Conservation (phyloP, 1,140 invertebrate genomes). For the Spodoptera litura region DNA sequence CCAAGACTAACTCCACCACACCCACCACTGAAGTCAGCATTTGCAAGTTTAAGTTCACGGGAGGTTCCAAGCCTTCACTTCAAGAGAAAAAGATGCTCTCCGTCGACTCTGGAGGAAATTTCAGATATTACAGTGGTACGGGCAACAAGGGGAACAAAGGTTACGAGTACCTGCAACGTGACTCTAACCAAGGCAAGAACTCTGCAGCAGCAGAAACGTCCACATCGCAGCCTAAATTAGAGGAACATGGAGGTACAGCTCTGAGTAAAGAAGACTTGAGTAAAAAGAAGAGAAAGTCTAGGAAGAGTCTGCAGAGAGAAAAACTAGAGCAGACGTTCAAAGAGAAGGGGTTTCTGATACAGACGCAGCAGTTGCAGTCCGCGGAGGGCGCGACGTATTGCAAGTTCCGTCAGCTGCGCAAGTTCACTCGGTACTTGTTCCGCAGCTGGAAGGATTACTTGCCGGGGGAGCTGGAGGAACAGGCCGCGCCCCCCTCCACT, state of each 20-base stretch:
- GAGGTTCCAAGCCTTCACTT: slow-evolving; percentile 92
- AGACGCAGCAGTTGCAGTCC: slow-evolving; percentile 96
- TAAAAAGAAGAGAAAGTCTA: slow-evolving; percentile 90
- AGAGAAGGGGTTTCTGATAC: slow-evolving; percentile 96
- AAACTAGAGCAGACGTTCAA: slow-evolving; percentile 96
- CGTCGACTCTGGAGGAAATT: slow-evolving; percentile 94
- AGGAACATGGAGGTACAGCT: slow-evolving; percentile 15
- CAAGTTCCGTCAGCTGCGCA: slow-evolving; percentile 95
- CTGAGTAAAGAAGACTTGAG: slow-evolving; percentile 77
- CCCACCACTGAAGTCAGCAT: slow-evolving; percentile 94
- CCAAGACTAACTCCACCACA: slow-evolving; percentile 89
- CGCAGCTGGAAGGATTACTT: slow-evolving; percentile 97
- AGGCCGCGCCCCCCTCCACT: not conserved
- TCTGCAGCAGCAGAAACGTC: slow-evolving; percentile 61
- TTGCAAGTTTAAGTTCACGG: slow-evolving; percentile 97
- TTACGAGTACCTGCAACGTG: slow-evolving; percentile 91
- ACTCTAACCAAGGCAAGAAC: slow-evolving; percentile 87
- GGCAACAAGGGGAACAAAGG: slow-evolving; percentile 91
- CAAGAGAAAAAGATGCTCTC: slow-evolving; percentile 97
- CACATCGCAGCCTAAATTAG: slow-evolving; percentile 25
- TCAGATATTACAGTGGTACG: slow-evolving; percentile 93
- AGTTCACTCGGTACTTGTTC: slow-evolving; percentile 96
- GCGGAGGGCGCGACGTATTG: slow-evolving; percentile 97
- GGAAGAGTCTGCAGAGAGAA: slow-evolving; percentile 93
- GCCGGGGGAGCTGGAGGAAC: slow-evolving; percentile 89